phyloP scores from a whole-genome alignment of 2,113 vertebrate genomes.

The Chionomys nivalis region DNA sequence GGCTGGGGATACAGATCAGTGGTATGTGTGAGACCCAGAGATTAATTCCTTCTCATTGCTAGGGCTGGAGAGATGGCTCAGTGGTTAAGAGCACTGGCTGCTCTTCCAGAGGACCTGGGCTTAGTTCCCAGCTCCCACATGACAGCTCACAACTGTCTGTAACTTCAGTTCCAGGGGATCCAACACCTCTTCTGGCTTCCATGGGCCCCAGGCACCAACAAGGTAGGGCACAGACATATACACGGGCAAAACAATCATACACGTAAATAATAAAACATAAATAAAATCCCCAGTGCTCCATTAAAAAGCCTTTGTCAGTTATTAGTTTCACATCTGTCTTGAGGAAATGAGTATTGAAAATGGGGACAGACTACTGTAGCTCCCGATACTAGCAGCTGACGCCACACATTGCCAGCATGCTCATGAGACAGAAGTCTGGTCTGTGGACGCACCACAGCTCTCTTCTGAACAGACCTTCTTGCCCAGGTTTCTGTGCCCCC shows the following conservation, averaged over 20 bases:
- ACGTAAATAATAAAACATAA: neutral
- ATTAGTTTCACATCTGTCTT: neutral
- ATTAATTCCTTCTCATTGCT: neutral
- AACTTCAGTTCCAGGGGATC: neutral
- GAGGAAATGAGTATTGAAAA: neutral
- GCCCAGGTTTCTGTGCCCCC: neutral
- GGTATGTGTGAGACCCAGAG: neutral
- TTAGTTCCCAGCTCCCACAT: neutral
- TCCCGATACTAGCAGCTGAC: neutral
- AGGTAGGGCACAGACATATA: too few relatives aligned
- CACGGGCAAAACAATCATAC: neutral
- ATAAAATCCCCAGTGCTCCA: neutral
- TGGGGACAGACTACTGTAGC: neutral
- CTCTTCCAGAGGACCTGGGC: neutral
- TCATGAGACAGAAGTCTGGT: neutral
- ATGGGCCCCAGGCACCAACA: neutral
- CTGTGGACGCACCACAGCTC: fast-evolving
- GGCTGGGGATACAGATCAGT: neutral
- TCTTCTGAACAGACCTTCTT: neutral
- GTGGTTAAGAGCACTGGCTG: neutral
- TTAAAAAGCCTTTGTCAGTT: neutral
- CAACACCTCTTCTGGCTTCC: neutral
- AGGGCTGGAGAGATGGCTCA: neutral
- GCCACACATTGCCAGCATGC: neutral
- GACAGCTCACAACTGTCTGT: neutral